phyloP scores from a whole-genome alignment of 2,113 vertebrate species.

The Sorex fumeus region DNA sequence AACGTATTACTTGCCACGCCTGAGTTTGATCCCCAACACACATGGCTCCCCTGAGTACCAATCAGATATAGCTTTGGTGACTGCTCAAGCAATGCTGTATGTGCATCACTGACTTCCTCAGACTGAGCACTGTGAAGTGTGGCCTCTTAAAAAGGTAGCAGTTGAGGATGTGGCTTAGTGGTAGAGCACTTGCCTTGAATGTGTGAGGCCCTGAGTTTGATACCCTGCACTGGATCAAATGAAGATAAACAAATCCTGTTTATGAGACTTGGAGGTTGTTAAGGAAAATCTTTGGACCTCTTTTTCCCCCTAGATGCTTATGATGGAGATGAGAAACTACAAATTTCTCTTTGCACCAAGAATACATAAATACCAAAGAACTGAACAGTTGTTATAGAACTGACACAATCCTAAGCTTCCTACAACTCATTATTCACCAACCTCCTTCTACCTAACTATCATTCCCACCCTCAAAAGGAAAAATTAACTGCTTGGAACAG shows the following conservation, averaged over 20 bases:
- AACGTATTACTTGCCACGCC: no score
- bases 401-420: not conserved
- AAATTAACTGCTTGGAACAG: conserved; percentile 27
- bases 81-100: no score
- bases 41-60: no score
- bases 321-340: conserved; percentile 22
- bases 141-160: not conserved
- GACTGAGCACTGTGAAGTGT: no score
- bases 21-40: no score
- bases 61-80: no score
- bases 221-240: no score
- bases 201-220: no score
- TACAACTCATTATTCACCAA: fast-evolving
- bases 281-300: not conserved
- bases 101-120: no score
- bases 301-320: not conserved
- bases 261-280: not conserved
- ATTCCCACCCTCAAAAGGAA: not conserved
- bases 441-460: not conserved
- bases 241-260: not conserved
- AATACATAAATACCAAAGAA: conserved; percentile 33
- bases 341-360: not conserved
- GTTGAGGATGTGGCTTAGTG: not conserved
- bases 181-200: not conserved
- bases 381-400: not conserved